Base-by-base conservation (phyloP, 2,888 invertebrate species). In the Endotricha flammealis region DNA sequence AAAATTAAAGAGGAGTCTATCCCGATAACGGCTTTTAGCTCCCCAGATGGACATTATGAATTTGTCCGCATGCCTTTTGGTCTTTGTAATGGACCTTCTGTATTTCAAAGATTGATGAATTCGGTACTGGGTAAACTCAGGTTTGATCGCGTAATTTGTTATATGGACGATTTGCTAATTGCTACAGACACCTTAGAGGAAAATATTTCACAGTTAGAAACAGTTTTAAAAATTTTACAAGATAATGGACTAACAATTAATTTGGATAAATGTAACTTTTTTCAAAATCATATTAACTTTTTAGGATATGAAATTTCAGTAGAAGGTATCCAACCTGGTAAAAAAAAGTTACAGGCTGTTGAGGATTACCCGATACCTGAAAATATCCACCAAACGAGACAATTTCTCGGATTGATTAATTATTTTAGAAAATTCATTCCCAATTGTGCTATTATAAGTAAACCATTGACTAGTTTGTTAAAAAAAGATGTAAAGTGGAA, bases 111-210 rank as follows among this genome's bases (percentile, higher is more conserved):
- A 29, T 9, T 43, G 12, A 48, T 53, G 41, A 39, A 54, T 36
- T 46, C 38, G 4, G 41, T 51, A 11, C 31, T 50, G 13, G 34
- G 33, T 23, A 42, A 10, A 23, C 28, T 23, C 3, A 17, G 27
- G 32, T 43, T 38, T 31, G 20, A 7, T 28, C 8, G 9, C 2
- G 43, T 44, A 0, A 41, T 49, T 6, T 28, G 29, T 1, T 57
- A 61, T 28, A 46, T 64, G 28, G 65, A 64, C 29, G 60, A 65
- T 31, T n/a, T 63, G 0, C 36, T 62, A 5, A 48, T 60, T 11
- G 49, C 34, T 2, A 38, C 42, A n/a, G 36, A 31, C 7, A 44
- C 38, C 1, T 8, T 45, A 11, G 34, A 46, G 9, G 47, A 47
- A 20, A 41, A 44, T 6, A 7, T 47, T 4, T 7, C 7, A 4